Evolutionary conservation across 2,113 vertebrate genomes (phyloP), one percentile per base, ranked within the genome.

Genomic region (Megatriorchis doriae): DNA sequence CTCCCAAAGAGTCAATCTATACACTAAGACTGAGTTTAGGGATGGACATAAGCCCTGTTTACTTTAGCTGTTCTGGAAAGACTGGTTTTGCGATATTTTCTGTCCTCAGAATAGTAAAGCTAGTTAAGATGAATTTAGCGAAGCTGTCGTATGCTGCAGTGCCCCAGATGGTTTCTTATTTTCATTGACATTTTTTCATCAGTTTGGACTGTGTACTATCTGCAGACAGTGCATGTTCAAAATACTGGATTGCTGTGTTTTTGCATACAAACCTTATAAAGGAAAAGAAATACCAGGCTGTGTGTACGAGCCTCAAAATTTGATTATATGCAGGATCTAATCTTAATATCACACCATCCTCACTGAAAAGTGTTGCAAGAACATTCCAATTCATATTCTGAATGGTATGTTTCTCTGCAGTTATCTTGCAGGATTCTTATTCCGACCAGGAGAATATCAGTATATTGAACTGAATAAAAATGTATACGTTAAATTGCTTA

Each of bases 401-500:
- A 98, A 97, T 97, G 94, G 94, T 97, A 92, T 97, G 93, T 97
- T 98, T 98, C 97, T 95, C 97, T 97, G 97, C 97, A 98, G 95
- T 98, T 83, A 81, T 97, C 94, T 43, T 97, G 91, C 94, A 94
- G 97, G 98, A 97, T 97, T 97, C 96, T 98, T 96, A 97, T 97
- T 98, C 92, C 91, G 97, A 96, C 95, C 90, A 96, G 94, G 96
- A 98, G 96, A 97, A n/a, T 97, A 98, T 97, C 97, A 97, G 97
- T 97, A 97, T 96, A 97, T 93, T 92, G 97, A 98, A 96, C 91
- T 97, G 98, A 97, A 98, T 98, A 97, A 98, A 98, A 98, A 98
- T 98, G 81, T 98, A 96, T 98, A 97, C 94, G 97, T 98, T 98
- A 98, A 97, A 98, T 98, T 98, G 96, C 96, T 97, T 98, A 98